phyloP scores from a whole-genome alignment of 1,140 invertebrate genomes.

The Adoxophyes honmai region DNA sequence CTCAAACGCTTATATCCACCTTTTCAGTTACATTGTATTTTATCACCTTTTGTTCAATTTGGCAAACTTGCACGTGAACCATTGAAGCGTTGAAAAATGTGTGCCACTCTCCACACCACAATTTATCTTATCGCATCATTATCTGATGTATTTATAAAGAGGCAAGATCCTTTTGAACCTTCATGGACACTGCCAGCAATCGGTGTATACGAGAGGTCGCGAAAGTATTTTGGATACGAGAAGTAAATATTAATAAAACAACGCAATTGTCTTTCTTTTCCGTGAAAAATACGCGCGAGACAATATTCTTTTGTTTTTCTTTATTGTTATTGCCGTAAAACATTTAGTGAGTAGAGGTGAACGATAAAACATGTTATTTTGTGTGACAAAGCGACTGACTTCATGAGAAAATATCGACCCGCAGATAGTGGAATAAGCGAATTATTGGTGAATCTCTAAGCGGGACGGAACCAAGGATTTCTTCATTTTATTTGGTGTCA shows the following conservation, averaged over 20 bases:
- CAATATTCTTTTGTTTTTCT: slow-evolving; percentile 75
- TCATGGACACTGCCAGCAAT: slow-evolving; percentile 29
- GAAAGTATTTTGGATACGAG: slow-evolving; percentile 53
- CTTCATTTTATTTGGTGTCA: neutral
- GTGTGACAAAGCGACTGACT: slow-evolving; percentile 73
- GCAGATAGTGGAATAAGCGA: slow-evolving; percentile 71
- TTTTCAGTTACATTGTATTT: too few relatives aligned
- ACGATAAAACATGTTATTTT: slow-evolving; percentile 75
- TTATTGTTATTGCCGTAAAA: slow-evolving; percentile 75
- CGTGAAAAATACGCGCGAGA: slow-evolving; percentile 58
- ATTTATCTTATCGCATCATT: neutral
- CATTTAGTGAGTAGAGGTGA: slow-evolving; percentile 62
- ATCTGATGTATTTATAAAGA: slow-evolving; percentile 6
- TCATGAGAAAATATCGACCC: slow-evolving; percentile 76
- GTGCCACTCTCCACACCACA: neutral
- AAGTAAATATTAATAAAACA: slow-evolving; percentile 72
- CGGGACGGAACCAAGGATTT: slow-evolving; percentile 40
- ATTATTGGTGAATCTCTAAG: slow-evolving; percentile 55
- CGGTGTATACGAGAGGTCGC: slow-evolving; percentile 47
- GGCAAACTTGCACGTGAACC: too few relatives aligned
- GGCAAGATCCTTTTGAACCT: neutral
- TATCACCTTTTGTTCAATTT: too few relatives aligned
- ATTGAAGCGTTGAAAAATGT: too few relatives aligned
- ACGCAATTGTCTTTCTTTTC: slow-evolving; percentile 62
- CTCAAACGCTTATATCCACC: slow-evolving; percentile 23